Conservation (phyloP, 2,113 vertebrate species). For the Ploceus nigricollis region DNA sequence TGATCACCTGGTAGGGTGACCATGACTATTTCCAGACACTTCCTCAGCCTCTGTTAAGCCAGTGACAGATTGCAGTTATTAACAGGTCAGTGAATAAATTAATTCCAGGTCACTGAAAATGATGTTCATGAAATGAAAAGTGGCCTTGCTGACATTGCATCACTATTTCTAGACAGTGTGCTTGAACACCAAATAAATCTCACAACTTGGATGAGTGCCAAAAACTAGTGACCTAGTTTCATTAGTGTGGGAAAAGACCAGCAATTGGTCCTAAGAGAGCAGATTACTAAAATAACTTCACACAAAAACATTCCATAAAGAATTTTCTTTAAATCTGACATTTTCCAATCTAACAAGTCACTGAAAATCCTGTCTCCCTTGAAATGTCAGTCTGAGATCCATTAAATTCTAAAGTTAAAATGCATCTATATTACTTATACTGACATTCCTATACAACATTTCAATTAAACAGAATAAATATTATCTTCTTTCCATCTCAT, state of each 20-base stretch:
- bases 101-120: slow-evolving; percentile 68
- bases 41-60: slow-evolving; percentile 49
- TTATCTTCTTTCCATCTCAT: slow-evolving; percentile 26
- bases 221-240: slow-evolving; percentile 73
- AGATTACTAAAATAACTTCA: slow-evolving; percentile 49
- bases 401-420: neutral
- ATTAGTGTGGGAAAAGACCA: slow-evolving; percentile 59
- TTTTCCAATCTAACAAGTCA: neutral
- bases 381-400: neutral
- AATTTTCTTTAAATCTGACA: neutral
- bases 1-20: slow-evolving; percentile 15
- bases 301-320: neutral
- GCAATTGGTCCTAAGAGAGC: slow-evolving; percentile 49
- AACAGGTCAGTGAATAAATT: slow-evolving; percentile 70
- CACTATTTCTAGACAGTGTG: slow-evolving; percentile 69
- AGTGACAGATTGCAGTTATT: slow-evolving; percentile 56
- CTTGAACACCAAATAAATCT: slow-evolving; percentile 66
- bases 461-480: neutral
- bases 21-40: slow-evolving; percentile 49
- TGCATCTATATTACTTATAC: neutral
- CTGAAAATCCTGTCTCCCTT: neutral
- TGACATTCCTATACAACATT: neutral
- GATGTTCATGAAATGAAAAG: slow-evolving; percentile 66
- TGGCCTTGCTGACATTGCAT: slow-evolving; percentile 66
- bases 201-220: slow-evolving; percentile 54